Base-by-base conservation (phyloP, 2,797 vertebrate species). In the Sebastes trivittatus region DNA sequence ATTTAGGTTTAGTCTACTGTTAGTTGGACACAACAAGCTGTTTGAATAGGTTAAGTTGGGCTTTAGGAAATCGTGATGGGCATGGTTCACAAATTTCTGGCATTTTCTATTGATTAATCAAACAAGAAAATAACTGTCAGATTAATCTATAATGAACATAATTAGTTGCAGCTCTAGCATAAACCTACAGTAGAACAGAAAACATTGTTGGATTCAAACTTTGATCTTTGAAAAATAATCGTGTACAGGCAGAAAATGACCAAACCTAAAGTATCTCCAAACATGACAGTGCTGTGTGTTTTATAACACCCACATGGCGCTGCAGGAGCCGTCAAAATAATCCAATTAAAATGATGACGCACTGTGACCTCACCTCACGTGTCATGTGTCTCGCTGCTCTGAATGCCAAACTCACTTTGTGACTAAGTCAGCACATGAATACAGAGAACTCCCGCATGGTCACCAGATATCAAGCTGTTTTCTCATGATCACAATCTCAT, bases 301-400 rank as follows among this genome's bases (percentile, higher is more conserved):
- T 81, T 55, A 61, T 61, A 58, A 49, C 75, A 58, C 23, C 75
- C 79, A 80, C 86, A 36, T n/a, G 55, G 34, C 2, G 7, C 65
- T 66, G 3, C 52, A 14, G 78, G 72, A 86, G 73, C 72, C 7
- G 23, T 76, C 82, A 80, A 60, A 84, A 77, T 88, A 89, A 90
- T 88, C 83, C 77, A 71, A 80, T 92, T 88, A 88, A 79, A 75
- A 67, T 3, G 34, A 75, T 88, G 84, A 90, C 69, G 69, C 69
- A 65, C 62, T 59, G 56, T 77, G 77, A 77, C 71, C 55, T 83
- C 75, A 67, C 71, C 49, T 81, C 78, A 78, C 42, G 3, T 49
- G 52, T 29, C 46, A 13, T 52, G 1, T 14, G 6, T 18, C 13
- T 61, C 16, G 82, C 52, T 14, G 38, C 74, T 83, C 58, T 60